Conservation (phyloP, 2,113 vertebrate genomes). For the Scytalopus superciliaris region DNA sequence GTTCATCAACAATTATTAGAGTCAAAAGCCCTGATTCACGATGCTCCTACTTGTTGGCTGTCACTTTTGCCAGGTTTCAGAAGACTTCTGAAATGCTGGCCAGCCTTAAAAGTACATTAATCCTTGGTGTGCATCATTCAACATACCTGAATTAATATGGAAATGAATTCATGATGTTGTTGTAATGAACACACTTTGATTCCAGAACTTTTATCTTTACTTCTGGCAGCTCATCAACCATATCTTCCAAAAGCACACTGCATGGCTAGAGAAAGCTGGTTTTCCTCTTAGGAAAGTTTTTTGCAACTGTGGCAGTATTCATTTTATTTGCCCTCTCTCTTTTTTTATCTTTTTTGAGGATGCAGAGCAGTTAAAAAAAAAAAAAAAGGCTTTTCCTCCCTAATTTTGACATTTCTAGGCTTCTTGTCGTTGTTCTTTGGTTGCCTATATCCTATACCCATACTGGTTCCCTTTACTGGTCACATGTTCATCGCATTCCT, state of each 20-base stretch:
- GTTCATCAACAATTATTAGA: neutral
- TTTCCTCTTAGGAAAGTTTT: neutral
- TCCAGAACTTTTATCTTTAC: slow-evolving; percentile 12
- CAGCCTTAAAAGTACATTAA: neutral
- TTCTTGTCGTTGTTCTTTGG: neutral
- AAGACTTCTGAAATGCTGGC: slow-evolving; percentile 20
- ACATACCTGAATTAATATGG: slow-evolving; percentile 27
- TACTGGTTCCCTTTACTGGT: neutral
- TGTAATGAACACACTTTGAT: slow-evolving; percentile 3
- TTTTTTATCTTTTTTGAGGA: neutral
- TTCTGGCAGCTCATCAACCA: neutral
- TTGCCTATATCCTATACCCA: neutral
- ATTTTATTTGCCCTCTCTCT: neutral
- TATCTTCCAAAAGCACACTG: neutral
- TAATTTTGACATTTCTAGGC: neutral
- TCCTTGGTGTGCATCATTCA: neutral
- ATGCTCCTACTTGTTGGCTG: neutral
- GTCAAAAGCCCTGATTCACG: neutral
- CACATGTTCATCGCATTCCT: neutral
- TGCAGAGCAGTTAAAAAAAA: neutral
- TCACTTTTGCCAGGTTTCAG: neutral
- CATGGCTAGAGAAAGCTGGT: neutral
- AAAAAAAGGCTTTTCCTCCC: neutral
- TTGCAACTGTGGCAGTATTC: neutral
- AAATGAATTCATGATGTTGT: neutral